Conservation (phyloP, 2,113 vertebrate genomes). For the Hypocryptadius cinnamomeus region DNA sequence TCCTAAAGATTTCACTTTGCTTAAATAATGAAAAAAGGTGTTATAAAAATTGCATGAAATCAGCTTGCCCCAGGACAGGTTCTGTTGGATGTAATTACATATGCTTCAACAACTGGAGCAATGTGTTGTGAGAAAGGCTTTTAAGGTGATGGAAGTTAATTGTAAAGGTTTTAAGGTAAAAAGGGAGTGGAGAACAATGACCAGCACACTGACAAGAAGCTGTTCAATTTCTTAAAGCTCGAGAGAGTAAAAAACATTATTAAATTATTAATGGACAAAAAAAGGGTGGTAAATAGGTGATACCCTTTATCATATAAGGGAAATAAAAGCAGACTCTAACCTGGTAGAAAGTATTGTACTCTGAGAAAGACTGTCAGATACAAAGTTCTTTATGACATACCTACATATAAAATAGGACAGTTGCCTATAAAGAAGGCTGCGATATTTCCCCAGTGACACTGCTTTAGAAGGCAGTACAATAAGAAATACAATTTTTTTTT, state of each 20-base stretch:
- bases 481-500: slow-evolving; percentile 47
- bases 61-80: slow-evolving; percentile 67
- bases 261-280: slow-evolving; percentile 58
- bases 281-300: slow-evolving; percentile 24
- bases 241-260: slow-evolving; percentile 2
- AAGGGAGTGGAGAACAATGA: slow-evolving; percentile 39
- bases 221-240: slow-evolving; percentile 37
- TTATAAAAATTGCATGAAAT: slow-evolving; percentile 76
- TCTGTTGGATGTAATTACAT: slow-evolving; percentile 71
- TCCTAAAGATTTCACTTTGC: slow-evolving; percentile 69
- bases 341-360: neutral
- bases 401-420: slow-evolving; percentile 60
- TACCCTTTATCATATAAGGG: neutral
- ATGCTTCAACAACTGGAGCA: slow-evolving; percentile 71
- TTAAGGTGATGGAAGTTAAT: slow-evolving; percentile 73
- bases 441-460: slow-evolving; percentile 62
- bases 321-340: slow-evolving; percentile 40
- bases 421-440: slow-evolving; percentile 38
- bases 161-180: slow-evolving; percentile 59
- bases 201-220: neutral
- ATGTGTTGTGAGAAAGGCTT: slow-evolving; percentile 63
- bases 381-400: slow-evolving; percentile 47
- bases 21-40: slow-evolving; percentile 75
- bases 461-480: slow-evolving; percentile 45
- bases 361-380: slow-evolving; percentile 24